phyloP scores from a whole-genome alignment of 2,888 invertebrate species.

The Pycnomerus fuliginosus region DNA sequence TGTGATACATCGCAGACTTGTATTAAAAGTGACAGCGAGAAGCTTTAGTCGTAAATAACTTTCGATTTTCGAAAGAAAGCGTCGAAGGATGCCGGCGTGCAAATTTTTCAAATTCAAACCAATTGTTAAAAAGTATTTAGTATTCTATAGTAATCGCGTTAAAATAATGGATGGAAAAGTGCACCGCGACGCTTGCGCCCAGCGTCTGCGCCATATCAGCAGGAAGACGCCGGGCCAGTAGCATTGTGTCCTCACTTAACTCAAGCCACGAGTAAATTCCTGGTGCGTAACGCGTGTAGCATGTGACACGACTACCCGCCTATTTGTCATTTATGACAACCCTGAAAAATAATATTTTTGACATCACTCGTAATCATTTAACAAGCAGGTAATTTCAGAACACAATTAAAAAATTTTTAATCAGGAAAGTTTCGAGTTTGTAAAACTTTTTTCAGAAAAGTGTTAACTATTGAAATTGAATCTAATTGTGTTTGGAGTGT shows the following conservation, averaged over 20 bases:
- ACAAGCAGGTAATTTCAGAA: slow-evolving; percentile 14
- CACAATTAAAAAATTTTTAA: not conserved
- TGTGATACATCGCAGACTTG: too few relatives aligned
- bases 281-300: slow-evolving; percentile 25
- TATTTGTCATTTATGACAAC: slow-evolving; percentile 23
- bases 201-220: slow-evolving; percentile 38
- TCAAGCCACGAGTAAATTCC: slow-evolving; percentile 13
- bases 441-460: too few relatives aligned
- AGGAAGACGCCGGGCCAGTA: slow-evolving; percentile 39
- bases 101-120: too few relatives aligned
- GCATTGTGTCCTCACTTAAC: slow-evolving; percentile 32
- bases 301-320: slow-evolving; percentile 29
- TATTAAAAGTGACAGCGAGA: too few relatives aligned
- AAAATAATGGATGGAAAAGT: slow-evolving; percentile 45
- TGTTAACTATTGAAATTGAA: slow-evolving; percentile 1
- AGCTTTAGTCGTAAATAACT: too few relatives aligned
- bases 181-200: slow-evolving; percentile 39
- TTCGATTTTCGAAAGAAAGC: too few relatives aligned
- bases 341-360: too few relatives aligned
- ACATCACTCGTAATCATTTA: slow-evolving; percentile 2
- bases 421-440: not conserved
- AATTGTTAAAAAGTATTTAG: slow-evolving; percentile 43
- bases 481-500: slow-evolving; percentile 3
- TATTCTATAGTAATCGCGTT: slow-evolving; percentile 45
- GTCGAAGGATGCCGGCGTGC: too few relatives aligned